Percentiles rank a stretch among this genome's conserved stretches.
Evolutionary conservation across 1,140 invertebrate species (phyloP).

Genomic region (Brachionus plicatilis): DNA sequence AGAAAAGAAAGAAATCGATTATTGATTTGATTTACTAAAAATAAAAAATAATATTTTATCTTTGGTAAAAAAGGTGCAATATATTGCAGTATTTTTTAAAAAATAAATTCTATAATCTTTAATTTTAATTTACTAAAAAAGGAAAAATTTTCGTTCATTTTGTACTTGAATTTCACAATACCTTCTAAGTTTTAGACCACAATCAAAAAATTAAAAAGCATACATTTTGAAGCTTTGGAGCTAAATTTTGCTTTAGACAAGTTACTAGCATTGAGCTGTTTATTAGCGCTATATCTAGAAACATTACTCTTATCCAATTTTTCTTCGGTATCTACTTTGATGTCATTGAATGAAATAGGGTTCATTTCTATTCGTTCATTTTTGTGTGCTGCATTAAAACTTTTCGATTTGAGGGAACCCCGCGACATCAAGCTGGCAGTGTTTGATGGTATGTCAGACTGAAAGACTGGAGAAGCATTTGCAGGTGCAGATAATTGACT

Average conservation of each 20-base stretch:
- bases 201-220: background rate
- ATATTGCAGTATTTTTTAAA: no score
- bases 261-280: conserved; percentile 15
- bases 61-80: no score
- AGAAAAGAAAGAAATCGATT: no score
- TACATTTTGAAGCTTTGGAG: conserved; percentile 34
- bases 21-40: no score
- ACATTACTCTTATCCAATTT: background rate
- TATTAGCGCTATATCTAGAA: background rate
- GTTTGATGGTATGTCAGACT: background rate
- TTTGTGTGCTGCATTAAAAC: background rate
- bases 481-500: background rate
- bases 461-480: background rate
- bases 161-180: no score
- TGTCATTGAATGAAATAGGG: background rate
- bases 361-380: background rate
- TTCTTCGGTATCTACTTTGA: background rate
- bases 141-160: no score
- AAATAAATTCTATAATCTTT: no score
- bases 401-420: background rate
- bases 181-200: no score
- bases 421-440: background rate
- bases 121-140: no score
- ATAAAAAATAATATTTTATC: no score
- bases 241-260: conserved; percentile 2